A percentile compares a stretch with the other conserved stretches of the same genome.
phyloP scores from a whole-genome alignment of 2,113 vertebrate genomes.

The Spea bombifrons region DNA sequence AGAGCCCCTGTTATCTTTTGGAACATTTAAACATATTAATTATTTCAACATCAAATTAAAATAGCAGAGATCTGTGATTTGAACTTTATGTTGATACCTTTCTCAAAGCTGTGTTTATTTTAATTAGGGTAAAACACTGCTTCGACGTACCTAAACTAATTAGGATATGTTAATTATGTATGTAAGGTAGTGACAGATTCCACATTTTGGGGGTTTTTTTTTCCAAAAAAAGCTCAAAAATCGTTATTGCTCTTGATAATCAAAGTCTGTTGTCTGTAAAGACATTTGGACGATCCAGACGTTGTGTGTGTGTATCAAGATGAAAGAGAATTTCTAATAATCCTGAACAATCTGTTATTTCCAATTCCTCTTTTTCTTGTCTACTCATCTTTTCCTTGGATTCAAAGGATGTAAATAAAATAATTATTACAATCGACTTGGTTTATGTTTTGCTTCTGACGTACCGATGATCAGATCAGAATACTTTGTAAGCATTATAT shows the following conservation, averaged over 20 bases:
- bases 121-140: constrained; percentile 42
- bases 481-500: not conserved
- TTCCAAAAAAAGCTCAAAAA: not conserved
- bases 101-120: constrained; percentile 46
- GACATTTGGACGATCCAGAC: constrained; percentile 11
- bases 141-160: constrained; percentile 34
- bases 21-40: constrained; percentile 36
- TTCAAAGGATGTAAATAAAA: not conserved
- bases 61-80: constrained; percentile 29
- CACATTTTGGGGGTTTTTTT: not conserved
- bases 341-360: not conserved
- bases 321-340: constrained; percentile 2
- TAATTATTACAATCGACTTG: not conserved
- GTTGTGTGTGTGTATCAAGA: not conserved
- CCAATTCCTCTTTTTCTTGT: not conserved
- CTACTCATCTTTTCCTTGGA: not conserved
- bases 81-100: constrained; percentile 30
- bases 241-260: constrained; percentile 17
- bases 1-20: constrained; percentile 1
- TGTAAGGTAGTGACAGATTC: constrained; percentile 16
- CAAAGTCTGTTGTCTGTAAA: constrained; percentile 14
- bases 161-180: constrained; percentile 41
- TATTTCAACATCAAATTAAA: constrained; percentile 43
- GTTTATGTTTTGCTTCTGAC: not conserved
- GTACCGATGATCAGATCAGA: not conserved